phyloP scores from a whole-genome alignment of 1,140 invertebrate genomes.

The Drosophila quadrilineata region DNA sequence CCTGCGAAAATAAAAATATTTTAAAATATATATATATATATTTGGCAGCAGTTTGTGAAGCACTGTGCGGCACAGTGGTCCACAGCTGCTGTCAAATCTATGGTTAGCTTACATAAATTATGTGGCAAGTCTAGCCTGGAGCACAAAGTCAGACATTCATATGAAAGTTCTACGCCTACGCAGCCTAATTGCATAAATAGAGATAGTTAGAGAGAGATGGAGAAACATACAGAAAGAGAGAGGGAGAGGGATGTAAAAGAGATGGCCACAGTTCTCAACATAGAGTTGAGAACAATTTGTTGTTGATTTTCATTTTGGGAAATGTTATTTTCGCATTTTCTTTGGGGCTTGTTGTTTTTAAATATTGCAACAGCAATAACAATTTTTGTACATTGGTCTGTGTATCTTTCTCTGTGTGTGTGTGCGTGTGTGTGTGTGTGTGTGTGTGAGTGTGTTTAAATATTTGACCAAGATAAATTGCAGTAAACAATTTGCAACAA shows the following conservation, averaged over 20 bases:
- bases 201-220: no score
- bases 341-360: slow-evolving; percentile 46
- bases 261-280: background rate
- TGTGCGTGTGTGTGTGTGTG: slow-evolving; percentile 14
- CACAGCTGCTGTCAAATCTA: no score
- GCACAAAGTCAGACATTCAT: slow-evolving; percentile 58
- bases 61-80: no score
- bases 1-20: slow-evolving; percentile 50
- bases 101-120: slow-evolving; percentile 53
- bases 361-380: slow-evolving; percentile 49
- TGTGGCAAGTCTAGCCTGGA: slow-evolving; percentile 65
- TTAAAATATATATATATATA: no score
- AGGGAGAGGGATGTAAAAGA: background rate
- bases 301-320: slow-evolving; percentile 44
- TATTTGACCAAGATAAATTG: slow-evolving; percentile 76
- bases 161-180: slow-evolving; percentile 18
- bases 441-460: slow-evolving; percentile 40
- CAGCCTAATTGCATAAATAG: no score
- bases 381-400: slow-evolving; percentile 14
- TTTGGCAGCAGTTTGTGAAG: no score
- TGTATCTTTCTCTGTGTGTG: slow-evolving; percentile 3
- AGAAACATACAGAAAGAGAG: background rate
- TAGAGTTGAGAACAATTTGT: slow-evolving; percentile 40
- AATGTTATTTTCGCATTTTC: slow-evolving; percentile 48
- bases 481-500: slow-evolving; percentile 75